Evolutionary conservation across 2,113 vertebrate species (phyloP).

Genomic region (Penelope pileata): DNA sequence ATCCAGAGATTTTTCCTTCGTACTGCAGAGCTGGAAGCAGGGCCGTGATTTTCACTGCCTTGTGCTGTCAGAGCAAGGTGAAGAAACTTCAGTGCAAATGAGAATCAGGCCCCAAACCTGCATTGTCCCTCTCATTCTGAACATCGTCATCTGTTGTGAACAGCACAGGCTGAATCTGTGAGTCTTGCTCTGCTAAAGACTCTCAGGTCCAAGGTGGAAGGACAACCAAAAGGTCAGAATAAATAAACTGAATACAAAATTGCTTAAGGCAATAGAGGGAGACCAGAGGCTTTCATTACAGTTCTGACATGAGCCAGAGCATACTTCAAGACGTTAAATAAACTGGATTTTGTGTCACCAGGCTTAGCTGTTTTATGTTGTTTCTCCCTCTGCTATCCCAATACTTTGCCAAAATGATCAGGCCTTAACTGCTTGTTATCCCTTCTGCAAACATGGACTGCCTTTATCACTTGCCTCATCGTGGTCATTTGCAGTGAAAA

Average conservation of each 20-base stretch:
- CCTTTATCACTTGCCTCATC: constrained; percentile 34
- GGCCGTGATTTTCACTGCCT: neutral
- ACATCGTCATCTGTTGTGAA: neutral
- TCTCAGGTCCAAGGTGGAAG: neutral
- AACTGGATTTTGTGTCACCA: neutral
- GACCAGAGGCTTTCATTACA: neutral
- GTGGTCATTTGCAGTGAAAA: constrained; percentile 59
- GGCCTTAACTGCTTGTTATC: neutral
- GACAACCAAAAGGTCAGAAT: constrained; percentile 41
- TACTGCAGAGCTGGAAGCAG: neutral
- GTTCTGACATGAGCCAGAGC: neutral
- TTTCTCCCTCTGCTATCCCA: neutral
- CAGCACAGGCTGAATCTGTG: neutral
- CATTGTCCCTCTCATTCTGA: neutral
- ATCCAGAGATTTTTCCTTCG: neutral
- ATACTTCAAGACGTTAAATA: constrained; percentile 6
- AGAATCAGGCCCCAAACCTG: neutral
- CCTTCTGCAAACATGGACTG: neutral
- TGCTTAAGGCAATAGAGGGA: constrained; percentile 14
- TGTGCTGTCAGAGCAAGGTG: neutral
- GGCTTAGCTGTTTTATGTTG: neutral
- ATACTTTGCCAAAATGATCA: neutral
- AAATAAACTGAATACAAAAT: constrained; percentile 46
- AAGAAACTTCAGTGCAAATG: neutral
- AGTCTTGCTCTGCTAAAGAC: neutral